Percentiles rank a stretch among this genome's conserved stretches.
Evolutionary conservation across 2,113 vertebrate genomes (phyloP).

Genomic region (Gymnogyps californianus): DNA sequence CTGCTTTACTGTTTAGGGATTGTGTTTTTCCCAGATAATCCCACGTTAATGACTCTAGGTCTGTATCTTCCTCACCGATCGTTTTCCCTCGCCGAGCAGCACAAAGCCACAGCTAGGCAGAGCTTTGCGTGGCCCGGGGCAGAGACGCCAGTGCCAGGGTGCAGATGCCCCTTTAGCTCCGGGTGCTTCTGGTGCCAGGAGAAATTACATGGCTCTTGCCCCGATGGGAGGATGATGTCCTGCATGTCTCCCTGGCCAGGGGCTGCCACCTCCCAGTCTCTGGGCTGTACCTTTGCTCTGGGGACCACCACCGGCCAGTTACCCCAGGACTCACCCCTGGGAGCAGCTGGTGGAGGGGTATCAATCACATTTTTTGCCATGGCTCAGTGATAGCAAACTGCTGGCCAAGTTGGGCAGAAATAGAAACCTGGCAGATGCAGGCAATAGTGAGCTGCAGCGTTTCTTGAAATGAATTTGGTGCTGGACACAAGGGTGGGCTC

Average conservation of each 20-base stretch:
- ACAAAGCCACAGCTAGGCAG: too few species aligned
- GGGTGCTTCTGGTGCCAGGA: not conserved
- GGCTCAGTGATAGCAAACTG: not conserved
- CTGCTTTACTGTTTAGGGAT: not conserved
- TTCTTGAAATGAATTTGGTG: too few species aligned
- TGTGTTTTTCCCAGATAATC: not conserved
- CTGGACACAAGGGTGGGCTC: not conserved
- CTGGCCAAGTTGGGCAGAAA: not conserved
- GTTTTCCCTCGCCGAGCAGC: not conserved
- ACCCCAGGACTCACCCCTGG: not conserved
- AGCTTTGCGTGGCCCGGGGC: not conserved
- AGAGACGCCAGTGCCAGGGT: too few species aligned
- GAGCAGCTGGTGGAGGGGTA: not conserved
- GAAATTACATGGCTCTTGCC: not conserved
- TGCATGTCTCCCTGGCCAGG: rapidly evolving
- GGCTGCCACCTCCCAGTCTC: not conserved
- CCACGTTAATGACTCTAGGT: not conserved
- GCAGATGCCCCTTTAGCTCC: not conserved
- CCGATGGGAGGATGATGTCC: not conserved
- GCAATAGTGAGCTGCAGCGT: not conserved
- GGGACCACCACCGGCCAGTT: not conserved
- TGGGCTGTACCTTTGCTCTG: too few species aligned
- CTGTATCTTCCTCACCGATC: too few species aligned
- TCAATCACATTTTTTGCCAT: rapidly evolving
- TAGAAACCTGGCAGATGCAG: not conserved